Conservation (phyloP, 2,113 vertebrate genomes). For the human (Homo sapiens) region DNA sequence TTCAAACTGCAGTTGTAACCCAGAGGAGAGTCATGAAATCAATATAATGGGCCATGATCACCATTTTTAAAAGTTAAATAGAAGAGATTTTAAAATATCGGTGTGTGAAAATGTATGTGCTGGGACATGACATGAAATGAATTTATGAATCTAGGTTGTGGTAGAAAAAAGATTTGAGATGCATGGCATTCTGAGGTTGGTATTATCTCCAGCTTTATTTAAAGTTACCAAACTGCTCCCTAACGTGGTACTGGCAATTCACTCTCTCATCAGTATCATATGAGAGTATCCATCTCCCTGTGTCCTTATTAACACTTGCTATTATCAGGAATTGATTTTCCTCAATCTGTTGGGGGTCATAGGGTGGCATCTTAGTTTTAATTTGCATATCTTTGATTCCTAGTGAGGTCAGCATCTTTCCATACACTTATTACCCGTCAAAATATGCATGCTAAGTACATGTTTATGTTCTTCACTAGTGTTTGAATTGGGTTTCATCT, state of each 20-base stretch:
- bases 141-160: background rate
- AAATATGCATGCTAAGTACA: background rate
- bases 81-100: background rate
- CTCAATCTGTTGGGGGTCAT: background rate
- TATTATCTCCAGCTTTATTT: background rate
- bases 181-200: background rate
- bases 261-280: background rate
- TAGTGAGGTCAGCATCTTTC: background rate
- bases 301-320: background rate
- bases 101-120: background rate
- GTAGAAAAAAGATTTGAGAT: background rate
- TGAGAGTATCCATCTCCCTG: background rate
- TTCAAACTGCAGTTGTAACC: background rate
- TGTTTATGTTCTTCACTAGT: background rate
- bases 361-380: background rate
- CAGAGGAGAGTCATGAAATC: background rate
- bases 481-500: background rate
- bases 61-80: constrained; percentile 28
- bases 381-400: background rate
- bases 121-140: background rate
- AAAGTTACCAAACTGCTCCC: background rate
- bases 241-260: background rate
- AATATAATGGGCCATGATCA: background rate
- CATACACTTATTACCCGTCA: background rate
- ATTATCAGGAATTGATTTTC: background rate